A percentile compares a stretch with the other conserved stretches of the same genome.
These are phyloP conservation scores for Drosophila phalerata DNA, from an alignment of 2,888 invertebrate species.

Conservation along the genomic window DNA sequence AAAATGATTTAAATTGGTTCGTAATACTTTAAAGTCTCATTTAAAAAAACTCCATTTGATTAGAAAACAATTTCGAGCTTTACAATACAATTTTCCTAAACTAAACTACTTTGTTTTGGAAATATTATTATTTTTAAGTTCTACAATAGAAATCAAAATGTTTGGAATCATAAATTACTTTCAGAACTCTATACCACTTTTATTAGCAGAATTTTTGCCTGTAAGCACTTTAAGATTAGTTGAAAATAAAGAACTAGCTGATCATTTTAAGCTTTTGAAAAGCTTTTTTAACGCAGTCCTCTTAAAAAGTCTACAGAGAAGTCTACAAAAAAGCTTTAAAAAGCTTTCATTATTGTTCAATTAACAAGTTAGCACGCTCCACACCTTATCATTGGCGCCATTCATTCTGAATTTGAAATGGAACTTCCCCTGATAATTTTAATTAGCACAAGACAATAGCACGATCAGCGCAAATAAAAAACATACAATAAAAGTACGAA, in stretches of 20 bases:
- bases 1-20: not conserved
- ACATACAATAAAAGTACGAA: not conserved
- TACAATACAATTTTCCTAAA: not conserved
- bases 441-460: slow-evolving; percentile 13
- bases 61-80: not conserved
- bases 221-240: slow-evolving; percentile 16
- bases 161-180: not conserved
- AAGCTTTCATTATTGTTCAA: slow-evolving; percentile 26
- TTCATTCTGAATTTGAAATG: slow-evolving; percentile 10
- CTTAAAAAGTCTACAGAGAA: slow-evolving; percentile 27
- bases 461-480: slow-evolving; percentile 1
- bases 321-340: slow-evolving; percentile 44
- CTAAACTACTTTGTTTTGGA: not conserved
- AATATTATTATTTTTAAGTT: not conserved
- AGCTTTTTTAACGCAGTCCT: slow-evolving; percentile 1
- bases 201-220: not conserved
- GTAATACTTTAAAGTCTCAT: not conserved
- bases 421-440: not conserved
- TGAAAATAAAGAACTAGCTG: not conserved
- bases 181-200: not conserved
- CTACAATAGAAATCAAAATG: not conserved
- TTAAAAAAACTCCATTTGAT: not conserved
- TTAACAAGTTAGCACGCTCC: slow-evolving; percentile 24
- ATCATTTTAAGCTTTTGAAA: slow-evolving; percentile 26
- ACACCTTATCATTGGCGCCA: slow-evolving; percentile 33